Base-by-base conservation (phyloP, 53 echinoderm and acorn worm genomes). In the Mesocentrotus franciscanus region DNA sequence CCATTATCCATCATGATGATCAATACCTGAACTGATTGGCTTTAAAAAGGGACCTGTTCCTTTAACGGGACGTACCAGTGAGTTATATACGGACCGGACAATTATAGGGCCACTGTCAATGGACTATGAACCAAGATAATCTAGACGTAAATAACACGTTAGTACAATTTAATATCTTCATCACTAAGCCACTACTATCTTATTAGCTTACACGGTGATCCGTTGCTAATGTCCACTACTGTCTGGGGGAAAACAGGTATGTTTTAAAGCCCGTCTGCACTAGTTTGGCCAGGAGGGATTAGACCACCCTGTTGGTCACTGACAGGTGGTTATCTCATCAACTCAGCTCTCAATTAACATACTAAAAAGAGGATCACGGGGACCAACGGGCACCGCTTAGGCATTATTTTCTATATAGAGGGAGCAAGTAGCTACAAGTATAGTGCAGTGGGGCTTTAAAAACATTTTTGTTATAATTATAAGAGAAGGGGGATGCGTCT, bases 51-150 rank as follows among this genome's bases (percentile, higher is more conserved):
- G 32, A 32, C 22, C 36, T 79, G 39, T 81, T 81, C 36, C 81
- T 36, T 81, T 81, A 81, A 81, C 17, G 36, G 18, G 20, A 39
- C 9, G 2, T 42, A 20, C 42, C 81, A 81, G 42, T 64, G 17
- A 64, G 64, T 64, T 13, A 64, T 0, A 20, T 62, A n/a, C 33
- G 42, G 8, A 8, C 8, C 1, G 20, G 42, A 2, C 22, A 81
- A 33, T 81, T 17, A 11, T 39, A 49, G 49, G 78, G 78, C 17
- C 36, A 39, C 42, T 36, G 81, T 1, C 42, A 6, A 9, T 81
- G 81, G 81, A 81, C 81, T 81, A 42, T 81, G 36, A 20, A 81
- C 81, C 39, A 33, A 81, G 81, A 81, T 81, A 36, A 74, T 78
- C 17, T 18, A 39, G 20, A 39, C 81, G 81, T 76, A 11, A 17